Evolutionary conservation across 1,140 invertebrate species (phyloP).

Genomic region (Macrocentrus cingulum): DNA sequence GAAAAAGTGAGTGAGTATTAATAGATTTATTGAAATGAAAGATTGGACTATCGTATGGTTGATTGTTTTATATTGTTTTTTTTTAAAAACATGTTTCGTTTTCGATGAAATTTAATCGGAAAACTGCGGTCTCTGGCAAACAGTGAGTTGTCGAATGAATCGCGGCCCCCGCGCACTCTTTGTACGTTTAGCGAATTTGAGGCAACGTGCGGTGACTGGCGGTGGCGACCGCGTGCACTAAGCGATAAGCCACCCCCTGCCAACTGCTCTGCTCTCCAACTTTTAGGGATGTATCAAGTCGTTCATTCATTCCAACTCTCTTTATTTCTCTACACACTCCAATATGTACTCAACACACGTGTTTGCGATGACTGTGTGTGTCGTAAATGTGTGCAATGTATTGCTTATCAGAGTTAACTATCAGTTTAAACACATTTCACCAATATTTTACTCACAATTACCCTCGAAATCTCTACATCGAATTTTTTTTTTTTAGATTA

Average conservation of each 20-base stretch:
- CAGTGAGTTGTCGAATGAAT: conserved; percentile 21
- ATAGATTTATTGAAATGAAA: neutral
- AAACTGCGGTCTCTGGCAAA: conserved; percentile 30
- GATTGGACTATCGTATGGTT: neutral
- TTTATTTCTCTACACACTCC: neutral
- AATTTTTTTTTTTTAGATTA: no score
- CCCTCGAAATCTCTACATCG: no score
- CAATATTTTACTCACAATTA: conserved; percentile 2
- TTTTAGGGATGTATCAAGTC: conserved; percentile 26
- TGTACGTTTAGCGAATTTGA: conserved; percentile 12
- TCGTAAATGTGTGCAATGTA: no score
- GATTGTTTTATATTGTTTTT: conserved; percentile 8
- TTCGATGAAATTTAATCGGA: conserved; percentile 28
- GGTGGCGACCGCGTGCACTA: conserved; percentile 52
- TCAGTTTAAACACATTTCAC: no score
- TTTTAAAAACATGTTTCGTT: neutral
- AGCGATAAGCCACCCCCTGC: conserved; percentile 46
- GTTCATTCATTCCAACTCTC: conserved; percentile 10
- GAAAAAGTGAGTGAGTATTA: neutral
- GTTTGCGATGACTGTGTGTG: neutral
- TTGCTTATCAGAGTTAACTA: no score
- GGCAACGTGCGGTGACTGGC: conserved; percentile 41
- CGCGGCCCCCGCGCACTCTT: neutral
- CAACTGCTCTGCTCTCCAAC: conserved; percentile 1
- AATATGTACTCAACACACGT: neutral